Conservation (phyloP, 2,113 vertebrate genomes). For the Microcebus ravelobensis region DNA sequence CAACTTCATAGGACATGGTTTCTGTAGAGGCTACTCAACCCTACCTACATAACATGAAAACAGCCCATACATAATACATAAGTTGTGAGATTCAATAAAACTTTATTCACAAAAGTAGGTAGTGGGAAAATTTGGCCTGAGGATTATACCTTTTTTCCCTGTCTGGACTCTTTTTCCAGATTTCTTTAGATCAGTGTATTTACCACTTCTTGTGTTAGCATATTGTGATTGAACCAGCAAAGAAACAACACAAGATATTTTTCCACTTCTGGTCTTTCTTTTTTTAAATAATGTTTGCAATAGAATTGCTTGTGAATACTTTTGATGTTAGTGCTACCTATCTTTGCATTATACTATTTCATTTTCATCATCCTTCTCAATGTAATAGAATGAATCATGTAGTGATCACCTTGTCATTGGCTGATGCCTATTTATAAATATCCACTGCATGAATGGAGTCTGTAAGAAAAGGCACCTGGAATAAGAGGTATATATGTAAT, state of each 20-base stretch:
- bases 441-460: not conserved
- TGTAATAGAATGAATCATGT: not conserved
- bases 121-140: not conserved
- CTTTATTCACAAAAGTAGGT: slow-evolving; percentile 37
- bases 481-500: not conserved
- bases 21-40: not conserved
- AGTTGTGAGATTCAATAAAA: not conserved
- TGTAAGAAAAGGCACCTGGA: not conserved
- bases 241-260: not conserved
- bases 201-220: not conserved
- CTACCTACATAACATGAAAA: not conserved
- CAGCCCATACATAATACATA: not conserved
- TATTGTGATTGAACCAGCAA: not conserved
- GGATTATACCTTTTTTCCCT: not conserved
- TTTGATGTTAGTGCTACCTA: not conserved
- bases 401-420: not conserved
- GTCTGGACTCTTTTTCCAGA: not conserved
- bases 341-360: not conserved
- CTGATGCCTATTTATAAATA: not conserved
- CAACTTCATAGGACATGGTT: not conserved
- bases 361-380: slow-evolving; percentile 2
- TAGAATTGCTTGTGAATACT: not conserved
- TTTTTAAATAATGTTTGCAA: not conserved
- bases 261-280: not conserved
- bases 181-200: not conserved